Conservation (phyloP, 2,113 vertebrate genomes). For the Scartelaos histophorus region DNA sequence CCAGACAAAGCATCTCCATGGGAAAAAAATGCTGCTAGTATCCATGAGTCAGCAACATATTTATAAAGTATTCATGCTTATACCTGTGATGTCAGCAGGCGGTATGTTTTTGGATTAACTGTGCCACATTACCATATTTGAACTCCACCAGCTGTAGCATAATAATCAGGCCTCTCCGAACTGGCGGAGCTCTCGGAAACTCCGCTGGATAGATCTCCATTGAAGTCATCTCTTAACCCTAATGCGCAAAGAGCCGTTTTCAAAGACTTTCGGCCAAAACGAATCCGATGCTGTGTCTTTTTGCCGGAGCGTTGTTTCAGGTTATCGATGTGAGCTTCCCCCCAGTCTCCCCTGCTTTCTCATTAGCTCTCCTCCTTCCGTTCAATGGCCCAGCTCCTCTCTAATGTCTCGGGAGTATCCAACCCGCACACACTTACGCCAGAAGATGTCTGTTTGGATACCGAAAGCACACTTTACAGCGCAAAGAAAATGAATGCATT, state of each 20-base stretch:
- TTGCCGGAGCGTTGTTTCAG: constrained; percentile 50
- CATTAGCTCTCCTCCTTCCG: constrained; percentile 63
- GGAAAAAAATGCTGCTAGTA: no score
- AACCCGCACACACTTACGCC: constrained; percentile 27
- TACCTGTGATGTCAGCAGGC: constrained; percentile 27
- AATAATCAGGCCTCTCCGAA: constrained; percentile 47
- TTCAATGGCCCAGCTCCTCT: constrained; percentile 62
- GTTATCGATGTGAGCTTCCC: constrained; percentile 56
- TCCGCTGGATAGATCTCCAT: constrained; percentile 37
- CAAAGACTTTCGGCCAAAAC: constrained; percentile 36
- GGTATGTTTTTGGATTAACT: constrained; percentile 32
- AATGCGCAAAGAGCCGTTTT: constrained; percentile 43
- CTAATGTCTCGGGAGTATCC: constrained; percentile 60
- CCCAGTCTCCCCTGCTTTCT: constrained; percentile 58
- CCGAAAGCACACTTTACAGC: constrained; percentile 69
- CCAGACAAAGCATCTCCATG: no score
- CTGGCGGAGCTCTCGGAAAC: constrained; percentile 33
- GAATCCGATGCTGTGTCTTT: constrained; percentile 26
- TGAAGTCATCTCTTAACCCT: constrained; percentile 44
- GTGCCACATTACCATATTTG: constrained; percentile 50
- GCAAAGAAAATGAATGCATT: constrained; percentile 63
- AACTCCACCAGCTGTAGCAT: constrained; percentile 46
- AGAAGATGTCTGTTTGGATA: constrained; percentile 65
- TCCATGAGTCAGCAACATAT: constrained; percentile 7
- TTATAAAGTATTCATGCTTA: neutral